Percentiles rank a stretch among this genome's conserved stretches.
These are phyloP conservation scores for Rostratula benghalensis DNA, from an alignment of 2,113 vertebrate genomes.

Conservation along the genomic window DNA sequence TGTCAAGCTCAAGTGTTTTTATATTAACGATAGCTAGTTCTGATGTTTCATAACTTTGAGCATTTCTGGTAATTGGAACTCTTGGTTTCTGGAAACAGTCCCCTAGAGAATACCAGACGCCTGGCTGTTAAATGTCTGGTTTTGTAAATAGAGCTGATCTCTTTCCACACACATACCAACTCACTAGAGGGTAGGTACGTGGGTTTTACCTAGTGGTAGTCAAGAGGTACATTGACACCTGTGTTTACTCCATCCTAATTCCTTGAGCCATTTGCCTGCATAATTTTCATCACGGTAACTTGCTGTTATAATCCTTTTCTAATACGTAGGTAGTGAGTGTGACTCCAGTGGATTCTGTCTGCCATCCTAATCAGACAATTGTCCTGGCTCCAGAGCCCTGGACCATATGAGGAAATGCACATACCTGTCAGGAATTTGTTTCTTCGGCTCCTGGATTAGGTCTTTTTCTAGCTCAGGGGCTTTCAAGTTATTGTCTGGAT, in stretches of 20 bases:
- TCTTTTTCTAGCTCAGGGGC: not conserved
- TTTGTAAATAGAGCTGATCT: not conserved
- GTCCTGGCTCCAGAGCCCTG: not conserved
- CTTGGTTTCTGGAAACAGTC: not conserved
- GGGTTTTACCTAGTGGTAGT: not conserved
- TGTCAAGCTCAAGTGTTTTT: not conserved
- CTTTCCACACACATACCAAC: not conserved
- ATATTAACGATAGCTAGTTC: not conserved
- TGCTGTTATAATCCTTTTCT: not conserved
- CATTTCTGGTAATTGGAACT: not conserved
- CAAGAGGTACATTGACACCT: not conserved
- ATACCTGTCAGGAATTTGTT: not conserved
- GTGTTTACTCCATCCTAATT: not conserved
- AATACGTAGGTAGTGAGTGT: not conserved
- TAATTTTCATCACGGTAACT: not conserved
- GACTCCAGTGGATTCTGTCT: not conserved
- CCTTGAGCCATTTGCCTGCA: not conserved
- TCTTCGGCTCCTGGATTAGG: not conserved
- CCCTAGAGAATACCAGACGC: not conserved
- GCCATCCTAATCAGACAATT: not conserved
- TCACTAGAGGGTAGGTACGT: no score
- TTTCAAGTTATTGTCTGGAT: not conserved
- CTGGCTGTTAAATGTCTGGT: not conserved
- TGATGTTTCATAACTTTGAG: not conserved
- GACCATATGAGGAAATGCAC: not conserved